Conservation (phyloP, 2,888 invertebrate genomes). For the Physocephala rufipes region DNA sequence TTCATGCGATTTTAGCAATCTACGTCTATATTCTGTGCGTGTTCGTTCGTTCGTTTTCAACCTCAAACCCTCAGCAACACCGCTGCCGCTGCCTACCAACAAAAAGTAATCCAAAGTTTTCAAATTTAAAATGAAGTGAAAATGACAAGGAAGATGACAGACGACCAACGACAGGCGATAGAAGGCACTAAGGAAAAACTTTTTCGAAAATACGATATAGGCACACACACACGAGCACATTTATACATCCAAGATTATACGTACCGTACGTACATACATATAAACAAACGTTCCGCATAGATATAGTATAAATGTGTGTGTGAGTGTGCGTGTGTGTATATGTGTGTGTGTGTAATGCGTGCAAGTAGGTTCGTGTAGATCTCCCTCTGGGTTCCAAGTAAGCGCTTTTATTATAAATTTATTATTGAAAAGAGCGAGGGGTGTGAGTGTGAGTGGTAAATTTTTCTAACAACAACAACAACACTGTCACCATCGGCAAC, state of each 20-base stretch:
- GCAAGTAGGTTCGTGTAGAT: background rate
- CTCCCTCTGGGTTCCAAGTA: background rate
- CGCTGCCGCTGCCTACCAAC: conserved; percentile 32
- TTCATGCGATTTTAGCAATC: conserved; percentile 8
- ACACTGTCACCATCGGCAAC: no score
- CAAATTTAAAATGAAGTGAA: conserved; percentile 62
- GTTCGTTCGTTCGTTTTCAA: no score
- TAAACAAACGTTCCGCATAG: background rate
- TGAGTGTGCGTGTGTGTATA: background rate
- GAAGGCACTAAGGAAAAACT: no score
- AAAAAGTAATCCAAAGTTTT: conserved; percentile 54
- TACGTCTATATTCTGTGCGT: background rate
- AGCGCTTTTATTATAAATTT: no score
- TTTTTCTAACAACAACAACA: background rate
- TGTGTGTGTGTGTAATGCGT: background rate
- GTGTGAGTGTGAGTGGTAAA: conserved; percentile 2
- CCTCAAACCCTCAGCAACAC: no score
- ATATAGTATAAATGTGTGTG: background rate
- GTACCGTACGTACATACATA: conserved; percentile 5
- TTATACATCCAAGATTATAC: no score
- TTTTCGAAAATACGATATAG: no score
- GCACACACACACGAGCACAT: background rate
- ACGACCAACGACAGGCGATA: background rate
- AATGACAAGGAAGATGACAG: conserved; percentile 51
- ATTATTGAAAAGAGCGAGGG: background rate